Percentiles rank a stretch among this genome's conserved stretches.
These are phyloP conservation scores for Acipenser oxyrinchus DNA, from an alignment of 2,797 vertebrate species.

Conservation along the genomic window DNA sequence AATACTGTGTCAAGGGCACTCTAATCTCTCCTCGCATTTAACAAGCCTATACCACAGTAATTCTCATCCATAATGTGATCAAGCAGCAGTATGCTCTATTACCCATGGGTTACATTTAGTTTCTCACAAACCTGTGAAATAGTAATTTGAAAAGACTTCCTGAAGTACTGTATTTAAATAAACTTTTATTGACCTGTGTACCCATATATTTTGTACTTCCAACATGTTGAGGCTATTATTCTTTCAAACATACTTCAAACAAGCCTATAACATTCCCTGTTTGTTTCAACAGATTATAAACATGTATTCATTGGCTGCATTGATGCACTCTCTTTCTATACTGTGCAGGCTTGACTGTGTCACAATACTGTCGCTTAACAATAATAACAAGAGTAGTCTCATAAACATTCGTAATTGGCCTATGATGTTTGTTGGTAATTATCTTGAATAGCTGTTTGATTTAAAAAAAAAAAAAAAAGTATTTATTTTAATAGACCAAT, in stretches of 20 bases:
- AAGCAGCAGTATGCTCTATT: neutral
- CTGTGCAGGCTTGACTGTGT: too few relatives aligned
- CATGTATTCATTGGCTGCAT: too few relatives aligned
- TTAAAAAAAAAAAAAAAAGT: neutral
- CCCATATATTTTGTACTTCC: neutral
- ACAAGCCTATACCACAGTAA: neutral
- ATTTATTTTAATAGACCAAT: conserved; percentile 27
- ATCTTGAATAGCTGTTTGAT: neutral
- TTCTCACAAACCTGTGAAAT: neutral
- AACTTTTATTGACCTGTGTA: neutral
- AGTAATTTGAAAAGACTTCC: neutral
- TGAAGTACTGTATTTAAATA: neutral
- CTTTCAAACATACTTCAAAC: too few relatives aligned
- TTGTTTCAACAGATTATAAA: too few relatives aligned
- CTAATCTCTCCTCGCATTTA: neutral
- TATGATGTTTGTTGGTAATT: neutral
- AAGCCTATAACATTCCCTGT: too few relatives aligned
- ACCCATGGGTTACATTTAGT: neutral
- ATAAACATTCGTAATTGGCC: too few relatives aligned
- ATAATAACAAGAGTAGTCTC: too few relatives aligned
- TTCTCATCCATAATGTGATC: neutral
- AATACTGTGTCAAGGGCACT: neutral
- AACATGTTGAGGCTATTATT: neutral
- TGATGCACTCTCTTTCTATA: too few relatives aligned
- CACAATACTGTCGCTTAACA: too few relatives aligned